phyloP scores from a whole-genome alignment of 2,888 invertebrate genomes.

The Podabrus alpinus region DNA sequence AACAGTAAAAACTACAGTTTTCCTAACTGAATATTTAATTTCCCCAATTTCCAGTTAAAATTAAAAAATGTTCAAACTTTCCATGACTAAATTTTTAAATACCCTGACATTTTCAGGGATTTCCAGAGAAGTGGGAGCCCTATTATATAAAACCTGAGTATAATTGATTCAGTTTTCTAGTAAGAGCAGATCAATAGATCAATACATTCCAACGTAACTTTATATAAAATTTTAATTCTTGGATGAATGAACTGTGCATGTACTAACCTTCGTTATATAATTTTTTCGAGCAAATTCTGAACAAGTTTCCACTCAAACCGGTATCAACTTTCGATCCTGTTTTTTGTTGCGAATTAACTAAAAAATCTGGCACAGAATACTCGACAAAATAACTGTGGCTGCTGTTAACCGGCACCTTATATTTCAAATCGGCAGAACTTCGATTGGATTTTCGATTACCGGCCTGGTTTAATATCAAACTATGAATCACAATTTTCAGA shows the following conservation, averaged over 20 bases:
- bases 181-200: neutral
- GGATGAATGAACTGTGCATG: neutral
- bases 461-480: conserved; percentile 53
- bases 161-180: neutral
- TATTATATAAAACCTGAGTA: neutral
- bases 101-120: too few relatives aligned
- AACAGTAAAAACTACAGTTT: too few relatives aligned
- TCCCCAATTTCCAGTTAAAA: too few relatives aligned
- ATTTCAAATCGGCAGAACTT: conserved; percentile 25
- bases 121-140: neutral
- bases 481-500: conserved; percentile 54
- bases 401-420: conserved; percentile 34
- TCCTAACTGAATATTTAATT: too few relatives aligned
- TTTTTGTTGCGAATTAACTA: conserved; percentile 39
- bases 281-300: conserved; percentile 53
- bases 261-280: conserved; percentile 51
- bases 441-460: conserved; percentile 52
- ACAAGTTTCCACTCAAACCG: conserved; percentile 48
- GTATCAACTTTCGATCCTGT: conserved; percentile 49
- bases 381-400: conserved; percentile 56
- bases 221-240: neutral
- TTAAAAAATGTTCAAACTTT: too few relatives aligned
- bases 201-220: neutral
- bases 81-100: too few relatives aligned
- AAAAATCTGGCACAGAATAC: conserved; percentile 53